These are phyloP conservation scores for Eidolon dupreanum DNA, from an alignment of 2,797 vertebrate species.

Conservation along the genomic window DNA sequence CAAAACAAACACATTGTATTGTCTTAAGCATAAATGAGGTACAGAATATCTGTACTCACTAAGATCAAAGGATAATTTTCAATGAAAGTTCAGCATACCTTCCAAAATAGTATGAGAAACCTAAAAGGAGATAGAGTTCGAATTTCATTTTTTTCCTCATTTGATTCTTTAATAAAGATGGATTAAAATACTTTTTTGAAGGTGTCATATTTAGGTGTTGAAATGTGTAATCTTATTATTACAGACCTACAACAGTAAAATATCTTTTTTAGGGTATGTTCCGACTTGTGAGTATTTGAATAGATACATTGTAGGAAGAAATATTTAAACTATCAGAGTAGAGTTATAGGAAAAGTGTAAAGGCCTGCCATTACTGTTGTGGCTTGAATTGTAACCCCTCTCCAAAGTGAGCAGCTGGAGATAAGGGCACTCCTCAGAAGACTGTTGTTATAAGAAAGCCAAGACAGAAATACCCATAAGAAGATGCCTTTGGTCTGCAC, in stretches of 20 bases:
- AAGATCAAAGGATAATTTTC: slow-evolving; percentile 73
- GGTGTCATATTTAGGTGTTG: slow-evolving; percentile 58
- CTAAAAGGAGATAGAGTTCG: slow-evolving; percentile 30
- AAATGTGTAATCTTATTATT: slow-evolving; percentile 77
- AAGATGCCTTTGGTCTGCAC: neutral
- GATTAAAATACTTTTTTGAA: slow-evolving; percentile 59
- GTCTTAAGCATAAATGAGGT: slow-evolving; percentile 50
- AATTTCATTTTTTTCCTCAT: slow-evolving; percentile 48
- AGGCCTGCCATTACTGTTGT: neutral
- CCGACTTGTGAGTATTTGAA: slow-evolving; percentile 66
- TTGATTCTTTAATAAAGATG: slow-evolving; percentile 58
- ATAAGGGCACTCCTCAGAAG: neutral
- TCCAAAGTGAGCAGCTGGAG: neutral
- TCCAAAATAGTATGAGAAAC: slow-evolving; percentile 15
- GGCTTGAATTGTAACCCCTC: neutral
- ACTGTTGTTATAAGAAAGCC: neutral
- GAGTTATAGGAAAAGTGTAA: neutral
- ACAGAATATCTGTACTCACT: slow-evolving; percentile 19
- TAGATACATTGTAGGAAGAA: slow-evolving; percentile 12
- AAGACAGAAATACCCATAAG: neutral
- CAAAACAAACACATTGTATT: slow-evolving; percentile 68
- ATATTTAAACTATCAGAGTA: slow-evolving; percentile 37
- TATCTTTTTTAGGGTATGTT: slow-evolving; percentile 40
- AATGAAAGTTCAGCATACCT: neutral
- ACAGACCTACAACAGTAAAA: slow-evolving; percentile 50